A percentile compares a stretch with the other conserved stretches of the same genome.
These are phyloP conservation scores for Drosophila cardini DNA, from an alignment of 1,140 invertebrate genomes.

Conservation along the genomic window DNA sequence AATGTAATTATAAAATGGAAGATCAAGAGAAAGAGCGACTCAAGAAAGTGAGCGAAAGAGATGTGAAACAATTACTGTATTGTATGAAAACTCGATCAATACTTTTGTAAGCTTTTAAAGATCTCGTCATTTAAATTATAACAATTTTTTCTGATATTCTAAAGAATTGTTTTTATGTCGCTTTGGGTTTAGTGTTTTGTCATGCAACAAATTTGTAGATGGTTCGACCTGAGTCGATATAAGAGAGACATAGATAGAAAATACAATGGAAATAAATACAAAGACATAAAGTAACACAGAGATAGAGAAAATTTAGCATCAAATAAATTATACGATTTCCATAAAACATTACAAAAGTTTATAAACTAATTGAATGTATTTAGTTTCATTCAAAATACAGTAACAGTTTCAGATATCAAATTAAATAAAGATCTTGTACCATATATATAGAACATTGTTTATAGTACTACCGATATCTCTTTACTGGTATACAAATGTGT, in stretches of 20 bases:
- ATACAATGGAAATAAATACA: slow-evolving; percentile 23
- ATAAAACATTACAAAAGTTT: slow-evolving; percentile 76
- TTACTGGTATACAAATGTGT: slow-evolving; percentile 33
- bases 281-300: slow-evolving; percentile 32
- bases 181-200: background rate
- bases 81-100: slow-evolving; percentile 32
- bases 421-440: slow-evolving; percentile 34
- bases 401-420: slow-evolving; percentile 58
- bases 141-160: background rate
- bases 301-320: slow-evolving; percentile 61
- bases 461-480: slow-evolving; percentile 47
- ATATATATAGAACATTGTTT: slow-evolving; percentile 46
- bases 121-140: slow-evolving; percentile 13
- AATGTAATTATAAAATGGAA: background rate
- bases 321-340: slow-evolving; percentile 62
- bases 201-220: slow-evolving; percentile 33
- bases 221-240: background rate
- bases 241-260: slow-evolving; percentile 10
- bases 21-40: background rate
- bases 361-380: slow-evolving; percentile 44
- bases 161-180: slow-evolving; percentile 11
- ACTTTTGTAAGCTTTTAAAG: slow-evolving; percentile 63
- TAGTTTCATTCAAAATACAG: slow-evolving; percentile 46
- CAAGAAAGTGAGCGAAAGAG: background rate
- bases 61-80: slow-evolving; percentile 54